Evolutionary conservation across 2,888 invertebrate species (phyloP).

Genomic region (Noctua pronuba): DNA sequence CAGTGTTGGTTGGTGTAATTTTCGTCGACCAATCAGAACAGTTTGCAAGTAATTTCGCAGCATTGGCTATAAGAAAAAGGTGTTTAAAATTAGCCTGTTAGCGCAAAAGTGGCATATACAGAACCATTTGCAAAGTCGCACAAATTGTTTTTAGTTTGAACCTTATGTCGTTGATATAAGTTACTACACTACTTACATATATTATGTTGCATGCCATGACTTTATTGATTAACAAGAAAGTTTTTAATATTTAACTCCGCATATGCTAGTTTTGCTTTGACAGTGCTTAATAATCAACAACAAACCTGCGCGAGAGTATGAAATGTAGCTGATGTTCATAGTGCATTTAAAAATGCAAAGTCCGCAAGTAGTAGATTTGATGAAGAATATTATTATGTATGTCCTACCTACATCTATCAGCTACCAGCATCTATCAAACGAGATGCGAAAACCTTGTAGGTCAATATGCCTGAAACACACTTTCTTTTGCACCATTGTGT

Average conservation of each 20-base stretch:
- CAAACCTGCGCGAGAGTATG: background rate
- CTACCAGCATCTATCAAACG: background rate
- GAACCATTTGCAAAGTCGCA: background rate
- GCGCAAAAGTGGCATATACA: background rate
- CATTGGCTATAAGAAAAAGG: background rate
- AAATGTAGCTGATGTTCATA: constrained; percentile 6
- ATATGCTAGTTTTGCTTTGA: constrained; percentile 13
- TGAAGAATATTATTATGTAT: constrained; percentile 27
- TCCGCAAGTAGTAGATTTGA: constrained; percentile 16
- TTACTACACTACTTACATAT: background rate
- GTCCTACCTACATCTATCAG: background rate
- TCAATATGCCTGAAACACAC: background rate
- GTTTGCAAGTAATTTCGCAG: background rate
- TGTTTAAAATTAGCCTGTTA: background rate
- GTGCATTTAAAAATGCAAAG: constrained; percentile 34
- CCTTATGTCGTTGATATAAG: background rate
- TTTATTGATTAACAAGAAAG: background rate
- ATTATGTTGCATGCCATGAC: background rate
- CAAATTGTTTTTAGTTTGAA: background rate
- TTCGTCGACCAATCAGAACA: background rate
- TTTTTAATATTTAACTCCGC: background rate
- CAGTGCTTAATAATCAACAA: background rate
- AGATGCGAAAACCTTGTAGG: background rate
- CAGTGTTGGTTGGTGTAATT: background rate
- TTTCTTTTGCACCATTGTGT: constrained; percentile 25